Percentiles rank a stretch among this genome's conserved stretches.
Conservation (phyloP, 2,888 invertebrate species). For the Steromphala cineraria region DNA sequence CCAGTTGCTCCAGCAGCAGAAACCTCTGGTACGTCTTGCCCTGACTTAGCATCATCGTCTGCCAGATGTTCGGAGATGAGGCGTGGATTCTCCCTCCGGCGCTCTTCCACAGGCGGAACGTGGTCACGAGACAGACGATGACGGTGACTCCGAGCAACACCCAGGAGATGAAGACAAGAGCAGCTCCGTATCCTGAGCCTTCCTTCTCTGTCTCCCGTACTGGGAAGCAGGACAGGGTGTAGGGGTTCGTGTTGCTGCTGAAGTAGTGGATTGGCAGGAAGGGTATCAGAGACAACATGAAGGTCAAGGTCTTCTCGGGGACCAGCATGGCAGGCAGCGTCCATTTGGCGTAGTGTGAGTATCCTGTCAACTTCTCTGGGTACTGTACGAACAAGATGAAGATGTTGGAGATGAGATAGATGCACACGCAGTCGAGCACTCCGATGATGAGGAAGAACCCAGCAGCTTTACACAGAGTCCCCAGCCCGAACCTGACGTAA, state of each 20-base stretch:
- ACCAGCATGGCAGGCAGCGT: constrained; percentile 43
- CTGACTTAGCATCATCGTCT: constrained; percentile 54
- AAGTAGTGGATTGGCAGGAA: constrained; percentile 51
- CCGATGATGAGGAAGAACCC: constrained; percentile 61
- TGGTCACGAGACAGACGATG: constrained; percentile 47
- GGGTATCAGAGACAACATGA: constrained; percentile 53
- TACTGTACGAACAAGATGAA: constrained; percentile 60
- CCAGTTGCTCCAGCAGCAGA: constrained; percentile 44
- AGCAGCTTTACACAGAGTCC: constrained; percentile 41
- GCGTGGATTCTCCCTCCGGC: constrained; percentile 60
- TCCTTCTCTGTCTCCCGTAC: constrained; percentile 46
- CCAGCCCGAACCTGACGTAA: constrained; percentile 31
- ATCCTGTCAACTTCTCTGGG: constrained; percentile 59
- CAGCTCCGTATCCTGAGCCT: constrained; percentile 53
- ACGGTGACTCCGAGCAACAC: constrained; percentile 39
- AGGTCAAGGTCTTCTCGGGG: constrained; percentile 54
- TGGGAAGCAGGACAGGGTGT: constrained; percentile 55
- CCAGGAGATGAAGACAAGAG: constrained; percentile 54
- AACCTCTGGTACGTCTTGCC: constrained; percentile 51
- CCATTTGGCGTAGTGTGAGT: constrained; percentile 50
- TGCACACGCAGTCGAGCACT: constrained; percentile 52
- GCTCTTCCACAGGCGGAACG: constrained; percentile 58
- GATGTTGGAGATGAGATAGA: constrained; percentile 50
- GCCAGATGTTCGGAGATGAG: constrained; percentile 63
- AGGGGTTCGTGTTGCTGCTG: constrained; percentile 32